Evolutionary conservation across 2,888 invertebrate genomes (phyloP).

Genomic region (Caenorhabditis auriculariae): DNA sequence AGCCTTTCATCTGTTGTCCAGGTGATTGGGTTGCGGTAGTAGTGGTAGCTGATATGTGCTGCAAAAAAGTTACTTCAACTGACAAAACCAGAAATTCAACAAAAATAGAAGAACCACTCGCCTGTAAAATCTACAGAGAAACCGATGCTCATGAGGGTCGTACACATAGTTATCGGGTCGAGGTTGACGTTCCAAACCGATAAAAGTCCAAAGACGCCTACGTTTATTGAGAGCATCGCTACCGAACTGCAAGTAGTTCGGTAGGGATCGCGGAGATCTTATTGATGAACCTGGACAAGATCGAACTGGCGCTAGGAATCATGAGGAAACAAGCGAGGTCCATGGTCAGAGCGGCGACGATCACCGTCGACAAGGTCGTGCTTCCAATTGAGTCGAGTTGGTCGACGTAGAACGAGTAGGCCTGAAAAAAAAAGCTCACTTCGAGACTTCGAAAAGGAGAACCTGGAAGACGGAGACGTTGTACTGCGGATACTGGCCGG

Average conservation of each 20-base stretch:
- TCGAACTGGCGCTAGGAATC: conserved; percentile 43
- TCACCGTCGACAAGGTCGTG: conserved; percentile 45
- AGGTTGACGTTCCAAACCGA: conserved; percentile 49
- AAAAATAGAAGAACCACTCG: neutral
- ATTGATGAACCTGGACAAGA: conserved; percentile 29
- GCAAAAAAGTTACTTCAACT: conserved; percentile 19
- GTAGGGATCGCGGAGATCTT: neutral
- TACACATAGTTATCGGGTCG: conserved; percentile 55
- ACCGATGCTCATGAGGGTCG: conserved; percentile 45
- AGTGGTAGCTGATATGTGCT: conserved; percentile 52
- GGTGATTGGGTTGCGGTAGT: conserved; percentile 42
- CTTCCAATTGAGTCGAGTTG: conserved; percentile 47
- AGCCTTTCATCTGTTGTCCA: conserved; percentile 44
- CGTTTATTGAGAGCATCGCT: conserved; percentile 52
- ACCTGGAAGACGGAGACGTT: conserved; percentile 55
- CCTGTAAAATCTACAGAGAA: conserved; percentile 44
- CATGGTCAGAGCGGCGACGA: conserved; percentile 50
- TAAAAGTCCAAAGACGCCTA: conserved; percentile 50
- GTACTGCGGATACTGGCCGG: conserved; percentile 33
- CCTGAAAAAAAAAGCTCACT: conserved; percentile 26
- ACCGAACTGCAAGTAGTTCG: conserved; percentile 23
- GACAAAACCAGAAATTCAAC: too few species aligned
- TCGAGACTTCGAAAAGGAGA: neutral
- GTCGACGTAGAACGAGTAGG: conserved; percentile 52
- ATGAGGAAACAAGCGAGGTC: conserved; percentile 49